phyloP scores from a whole-genome alignment of 2,888 invertebrate genomes.

The Eubasilissa splendida region DNA sequence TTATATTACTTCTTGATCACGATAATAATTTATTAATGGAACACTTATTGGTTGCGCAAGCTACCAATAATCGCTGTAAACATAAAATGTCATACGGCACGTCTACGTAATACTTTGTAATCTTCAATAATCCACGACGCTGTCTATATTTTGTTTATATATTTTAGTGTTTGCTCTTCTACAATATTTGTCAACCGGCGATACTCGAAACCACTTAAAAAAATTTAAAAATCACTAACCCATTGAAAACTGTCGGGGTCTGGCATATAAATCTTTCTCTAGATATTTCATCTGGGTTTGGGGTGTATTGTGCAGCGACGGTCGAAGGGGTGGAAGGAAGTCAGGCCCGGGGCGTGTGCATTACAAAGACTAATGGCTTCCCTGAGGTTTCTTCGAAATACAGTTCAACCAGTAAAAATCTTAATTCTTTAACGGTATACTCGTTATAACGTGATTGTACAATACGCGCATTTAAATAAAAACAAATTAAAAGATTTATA shows the following conservation, averaged over 20 bases:
- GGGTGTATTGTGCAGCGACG: constrained; percentile 26
- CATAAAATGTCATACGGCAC: too few relatives aligned
- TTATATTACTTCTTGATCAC: too few relatives aligned
- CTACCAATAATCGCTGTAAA: too few relatives aligned
- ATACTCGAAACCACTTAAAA: neutral
- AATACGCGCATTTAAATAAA: too few relatives aligned
- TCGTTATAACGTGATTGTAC: too few relatives aligned
- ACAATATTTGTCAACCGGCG: neutral
- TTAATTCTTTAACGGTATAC: too few relatives aligned
- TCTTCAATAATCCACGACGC: too few relatives aligned
- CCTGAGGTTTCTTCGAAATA: constrained; percentile 40
- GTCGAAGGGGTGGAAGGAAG: constrained; percentile 15
- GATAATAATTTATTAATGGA: too few relatives aligned
- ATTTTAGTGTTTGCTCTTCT: neutral
- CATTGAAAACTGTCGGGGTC: constrained; percentile 21
- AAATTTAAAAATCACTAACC: constrained; percentile 26
- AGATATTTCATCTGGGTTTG: constrained; percentile 20
- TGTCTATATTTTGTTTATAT: too few relatives aligned
- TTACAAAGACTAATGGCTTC: constrained; percentile 55
- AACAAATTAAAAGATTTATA: too few relatives aligned
- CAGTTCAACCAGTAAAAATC: neutral
- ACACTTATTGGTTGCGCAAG: too few relatives aligned
- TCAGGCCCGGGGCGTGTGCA: constrained; percentile 46
- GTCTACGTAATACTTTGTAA: too few relatives aligned
- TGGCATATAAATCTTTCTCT: constrained; percentile 24